Evolutionary conservation across 1,140 invertebrate genomes (phyloP), one percentile per base, ranked within the genome.

Genomic region (Anastatus disparis): DNA sequence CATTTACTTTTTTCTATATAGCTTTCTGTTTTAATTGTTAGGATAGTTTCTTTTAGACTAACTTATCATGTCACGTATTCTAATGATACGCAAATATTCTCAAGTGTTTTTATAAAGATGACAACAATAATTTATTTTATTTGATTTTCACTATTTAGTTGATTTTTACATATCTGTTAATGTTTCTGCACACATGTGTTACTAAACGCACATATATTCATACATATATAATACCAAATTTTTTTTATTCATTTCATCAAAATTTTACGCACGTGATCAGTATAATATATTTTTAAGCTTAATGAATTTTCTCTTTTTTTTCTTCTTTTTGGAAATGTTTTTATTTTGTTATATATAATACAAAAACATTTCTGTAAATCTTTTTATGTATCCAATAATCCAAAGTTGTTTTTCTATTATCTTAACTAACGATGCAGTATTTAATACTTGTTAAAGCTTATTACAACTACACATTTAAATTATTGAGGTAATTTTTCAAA

Each of bases 391-490:
- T 22, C 22, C n/a, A 48, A 48, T n/a, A n/a, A n/a, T n/a, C n/a
- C n/a, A n/a, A n/a, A n/a, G n/a, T 20, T 48, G 17, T 48, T 12
- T 52, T 13, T 29, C 8, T 27, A 15, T 9, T 52, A 48, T 26
- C 72, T 75, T 73, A 75, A 27, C 74, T 79, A 81, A 81, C 66
- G 58, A 66, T 70, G 53, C 82, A 84, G 83, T 85, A 84, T 80
- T 80, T 81, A 83, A 84, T 85, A 85, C 81, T 84, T 85, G 74
- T 83, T 80, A 78, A 85, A 85, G 83, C 83, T 85, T 82, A 82
- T 84, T 83, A 81, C 83, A 83, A 83, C 80, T 84, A 84, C 81
- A 84, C 80, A 82, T 78, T 84, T 79, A 79, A 75, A 70, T 80
- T 80, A 81, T 71, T 75, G 75, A 76, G n/a, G n/a, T n/a, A n/a